Conservation (phyloP, 2,113 vertebrate species). For the Ardeotis arabs region DNA sequence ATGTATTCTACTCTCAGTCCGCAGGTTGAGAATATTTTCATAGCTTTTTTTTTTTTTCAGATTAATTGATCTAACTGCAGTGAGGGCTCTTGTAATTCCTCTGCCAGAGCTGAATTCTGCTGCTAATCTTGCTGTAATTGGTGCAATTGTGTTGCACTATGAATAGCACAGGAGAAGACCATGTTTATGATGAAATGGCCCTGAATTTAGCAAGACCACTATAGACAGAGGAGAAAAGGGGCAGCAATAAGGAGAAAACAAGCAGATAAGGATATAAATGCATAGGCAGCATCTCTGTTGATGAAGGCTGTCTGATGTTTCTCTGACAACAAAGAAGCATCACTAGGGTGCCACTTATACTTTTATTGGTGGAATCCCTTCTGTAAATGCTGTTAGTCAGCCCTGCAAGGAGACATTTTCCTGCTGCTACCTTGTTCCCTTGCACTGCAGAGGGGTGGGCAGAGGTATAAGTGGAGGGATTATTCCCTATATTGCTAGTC, state of each 20-base stretch:
- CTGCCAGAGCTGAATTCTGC: constrained; percentile 20
- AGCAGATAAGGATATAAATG: not conserved
- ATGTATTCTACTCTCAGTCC: constrained; percentile 12
- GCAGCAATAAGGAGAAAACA: not conserved
- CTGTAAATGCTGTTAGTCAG: not conserved
- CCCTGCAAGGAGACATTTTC: not conserved
- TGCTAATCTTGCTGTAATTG: not conserved
- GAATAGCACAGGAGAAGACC: not conserved
- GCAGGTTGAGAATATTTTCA: not conserved
- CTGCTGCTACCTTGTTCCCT: not conserved
- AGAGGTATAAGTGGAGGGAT: not conserved
- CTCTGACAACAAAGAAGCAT: not conserved
- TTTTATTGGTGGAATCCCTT: not conserved
- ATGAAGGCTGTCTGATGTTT: not conserved
- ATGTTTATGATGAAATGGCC: not conserved
- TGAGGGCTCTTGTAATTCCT: not conserved
- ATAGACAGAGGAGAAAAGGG: not conserved
- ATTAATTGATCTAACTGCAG: constrained; percentile 51
- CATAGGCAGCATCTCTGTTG: not conserved
- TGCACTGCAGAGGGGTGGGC: not conserved
- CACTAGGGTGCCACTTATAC: not conserved
- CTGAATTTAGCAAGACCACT: not conserved
- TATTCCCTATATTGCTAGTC: not conserved
- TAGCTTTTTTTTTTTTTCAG: not conserved
- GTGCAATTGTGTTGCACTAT: not conserved